These are phyloP conservation scores for Aphelocoma coerulescens DNA, from an alignment of 2,113 vertebrate species.

Conservation along the genomic window DNA sequence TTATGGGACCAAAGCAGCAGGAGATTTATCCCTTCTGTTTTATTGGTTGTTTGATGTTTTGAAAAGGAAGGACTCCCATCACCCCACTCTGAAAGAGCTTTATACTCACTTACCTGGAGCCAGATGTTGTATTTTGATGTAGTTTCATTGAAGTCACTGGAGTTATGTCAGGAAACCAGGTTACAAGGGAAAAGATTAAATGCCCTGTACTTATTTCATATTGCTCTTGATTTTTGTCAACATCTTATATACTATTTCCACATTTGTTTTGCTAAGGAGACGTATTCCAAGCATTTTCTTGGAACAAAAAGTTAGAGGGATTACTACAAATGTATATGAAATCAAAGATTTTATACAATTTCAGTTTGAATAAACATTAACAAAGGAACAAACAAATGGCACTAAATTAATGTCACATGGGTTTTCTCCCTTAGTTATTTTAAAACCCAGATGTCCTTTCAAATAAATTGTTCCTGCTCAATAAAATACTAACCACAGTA, in stretches of 20 bases:
- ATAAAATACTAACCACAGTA: neutral
- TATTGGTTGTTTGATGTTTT: neutral
- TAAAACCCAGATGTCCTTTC: neutral
- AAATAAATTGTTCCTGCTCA: neutral
- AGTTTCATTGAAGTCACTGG: neutral
- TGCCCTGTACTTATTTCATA: neutral
- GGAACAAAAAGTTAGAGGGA: neutral
- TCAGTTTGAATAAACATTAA: neutral
- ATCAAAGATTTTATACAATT: neutral
- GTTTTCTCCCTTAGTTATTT: neutral
- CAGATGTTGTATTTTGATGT: conserved; percentile 18
- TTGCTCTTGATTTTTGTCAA: neutral
- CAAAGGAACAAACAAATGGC: neutral
- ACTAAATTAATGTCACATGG: neutral
- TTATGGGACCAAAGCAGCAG: neutral
- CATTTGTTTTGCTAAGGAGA: neutral
- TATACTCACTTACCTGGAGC: neutral
- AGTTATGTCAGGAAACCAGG: neutral
- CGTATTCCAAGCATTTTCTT: neutral
- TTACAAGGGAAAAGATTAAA: conserved; percentile 1
- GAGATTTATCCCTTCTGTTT: conserved; percentile 35
- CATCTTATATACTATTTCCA: neutral
- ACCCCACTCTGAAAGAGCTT: neutral
- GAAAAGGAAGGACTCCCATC: neutral
- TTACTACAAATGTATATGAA: neutral